Base-by-base conservation (phyloP, 2,113 vertebrate species). In the Psophia crepitans region DNA sequence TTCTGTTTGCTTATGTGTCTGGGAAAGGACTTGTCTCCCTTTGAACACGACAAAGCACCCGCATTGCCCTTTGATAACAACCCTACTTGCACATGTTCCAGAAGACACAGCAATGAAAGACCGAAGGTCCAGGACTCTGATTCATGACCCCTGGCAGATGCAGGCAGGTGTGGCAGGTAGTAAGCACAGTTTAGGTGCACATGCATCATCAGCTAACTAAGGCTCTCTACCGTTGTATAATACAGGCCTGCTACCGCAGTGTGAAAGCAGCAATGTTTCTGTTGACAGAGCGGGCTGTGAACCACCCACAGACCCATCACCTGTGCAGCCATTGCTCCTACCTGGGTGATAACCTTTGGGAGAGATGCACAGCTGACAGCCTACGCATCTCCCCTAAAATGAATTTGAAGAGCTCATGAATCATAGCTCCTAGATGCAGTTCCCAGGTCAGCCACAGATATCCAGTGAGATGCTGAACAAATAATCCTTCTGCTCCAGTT, bases 401-500 rank as follows among this genome's bases (percentile, higher is more conserved):
- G 14, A 84, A 60, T 78, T 18, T 66, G 51, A 90, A 71, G 53
- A 89, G 56, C 9, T 94, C 35, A 33, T 32, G 57, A 90, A n/a
- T 30, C 43, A 5, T 19, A 82, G 57, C 28, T 56, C 63, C 46
- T 12, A 58, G 53, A 35, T 78, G 57, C 27, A 75, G 43, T 53
- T 70, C 43, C 51, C 58, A 78, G 37, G 60, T 89, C 76, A 90
- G 33, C 9, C 56, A 41, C 15, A 44, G 64, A 75, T 9, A 66
- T 8, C 23, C 16, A 86, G 19, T 32, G 27, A 74, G 46, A 64
- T 46, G 21, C 44, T 53, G 41, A 83, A 87, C 9, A 92, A 84
- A 69, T 57, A 90, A 84, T 26, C 43, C 7, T 87, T 96, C 80
- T 87, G 48, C 53, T 82, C 23, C 65, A 61, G 28, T 70, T 95